Evolutionary conservation across 1,140 invertebrate genomes (phyloP), one percentile per base, ranked within the genome.

Genomic region (Caenorhabditis tropicalis): DNA sequence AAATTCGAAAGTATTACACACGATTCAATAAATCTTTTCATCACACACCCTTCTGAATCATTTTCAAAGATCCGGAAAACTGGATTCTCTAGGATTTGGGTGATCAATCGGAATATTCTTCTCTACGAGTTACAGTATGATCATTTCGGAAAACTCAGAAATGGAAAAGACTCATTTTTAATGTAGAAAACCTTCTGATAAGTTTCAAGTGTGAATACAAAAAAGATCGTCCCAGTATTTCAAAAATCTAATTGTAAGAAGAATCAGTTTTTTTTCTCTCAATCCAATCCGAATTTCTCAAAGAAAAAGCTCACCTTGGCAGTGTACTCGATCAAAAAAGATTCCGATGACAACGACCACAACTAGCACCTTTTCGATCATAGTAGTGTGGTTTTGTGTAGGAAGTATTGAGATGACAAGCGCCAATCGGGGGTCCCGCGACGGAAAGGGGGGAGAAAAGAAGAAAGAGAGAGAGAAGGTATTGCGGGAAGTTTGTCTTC

Each of bases 281-380:
- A n/a, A n/a, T n/a, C n/a, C n/a, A n/a, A n/a, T n/a, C n/a, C n/a
- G n/a, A n/a, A n/a, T n/a, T n/a, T n/a, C n/a, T n/a, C n/a, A 43
- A 43, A 43, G 39, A 27, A 27, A 58, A 58, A 5, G 24, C 65
- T 74, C 36, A 74, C 65, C 65, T n/a, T 74, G 65, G 21, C 36
- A 29, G 43, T 46, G 15, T 46, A n/a, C 65, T 74, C 36, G 29
- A 74, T 43, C 65, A n/a, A 65, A 36, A 65, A 16, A 65, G 33
- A 74, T 9, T 36, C 65, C 65, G n/a, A n/a, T 43, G 58, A 39
- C 58, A 15, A 43, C n/a, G 27, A 74, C 65, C 33, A 74, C 65
- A 74, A 43, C 65, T 74, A 74, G 65, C 65, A 74, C 65, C 65
- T 74, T 74, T 74, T 74, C 65, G 65, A 74, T 74, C 65, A 74